Base-by-base conservation (phyloP, 1,140 invertebrate genomes). In the Papilio dardanus region DNA sequence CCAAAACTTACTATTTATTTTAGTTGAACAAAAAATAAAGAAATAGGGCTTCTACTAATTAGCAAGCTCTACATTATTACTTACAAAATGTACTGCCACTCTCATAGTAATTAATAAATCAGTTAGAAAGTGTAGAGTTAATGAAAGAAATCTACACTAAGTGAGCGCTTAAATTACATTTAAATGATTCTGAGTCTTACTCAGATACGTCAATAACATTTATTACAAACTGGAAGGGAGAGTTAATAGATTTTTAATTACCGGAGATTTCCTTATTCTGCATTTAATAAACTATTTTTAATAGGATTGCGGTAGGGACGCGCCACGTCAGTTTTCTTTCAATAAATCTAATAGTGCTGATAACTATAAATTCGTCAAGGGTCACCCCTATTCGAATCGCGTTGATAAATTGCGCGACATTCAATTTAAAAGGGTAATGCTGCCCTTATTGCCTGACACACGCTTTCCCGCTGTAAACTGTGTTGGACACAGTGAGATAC, bases 371-470 rank as follows among this genome's bases (percentile, higher is more conserved):
- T 69, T 35, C 31, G 21, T 69, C 67, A 69, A 24, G 33, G 31
- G 67, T 24, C 65, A 66, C 31, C 67, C 31, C 31, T 69, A 69
- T 69, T 69, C 67, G 67, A 37, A n/a, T 69, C 19, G 16, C 19
- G n/a, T 14, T 69, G 67, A 69, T 40, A 69, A 69, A 69, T 69
- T 40, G 67, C 10, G 21, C 31, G 67, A 69, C 31, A 69, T 69
- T 37, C 67, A 40, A 69, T 69, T 69, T 40, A 69, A 69, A 69
- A 69, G 67, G 67, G 67, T 69, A 69, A 69, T 42, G 16, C 30
- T 40, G 67, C 31, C 67, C 67, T 42, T 69, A 69, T 69, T 69
- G 67, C 35, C 33, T 69, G 10, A 69, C 35, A 42, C 67, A 42
- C 67, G 67, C 19, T 35, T n/a, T 35, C 3, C 21, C 10, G 31